Evolutionary conservation across 2,113 vertebrate species (phyloP), one percentile per base, ranked within the genome.

Genomic region (Plecturocebus donacophilus): DNA sequence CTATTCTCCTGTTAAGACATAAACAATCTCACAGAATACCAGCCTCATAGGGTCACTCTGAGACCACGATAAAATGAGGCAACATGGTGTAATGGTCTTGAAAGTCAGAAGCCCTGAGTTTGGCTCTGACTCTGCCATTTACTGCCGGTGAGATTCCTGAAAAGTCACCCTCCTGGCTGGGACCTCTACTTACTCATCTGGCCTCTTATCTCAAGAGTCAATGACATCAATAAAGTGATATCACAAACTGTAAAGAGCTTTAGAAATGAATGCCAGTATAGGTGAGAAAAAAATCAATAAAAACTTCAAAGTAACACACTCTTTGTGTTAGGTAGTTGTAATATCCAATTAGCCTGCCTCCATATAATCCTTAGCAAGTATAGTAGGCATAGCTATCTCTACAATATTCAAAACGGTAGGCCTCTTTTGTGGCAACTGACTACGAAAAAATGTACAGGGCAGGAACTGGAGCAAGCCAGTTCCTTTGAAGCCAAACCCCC

Each of bases 281-380:
- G 89, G 71, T 75, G 54, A 84, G 35, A 52, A 87, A 90, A 89
- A 95, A 38, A n/a, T 3, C 61, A 49, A 42, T 47, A 68, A 85
- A 96, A 81, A 66, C 32, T 30, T 16, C 21, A 19, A 27, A 95
- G 54, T 7, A 30, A 58, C 40, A 56, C 30, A 54, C 14, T 35
- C 20, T 25, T 64, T 16, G 32, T 19, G 11, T 40, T 14, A 54
- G 45, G 52, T 11, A 81, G 19, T 35, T 23, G 8, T 38, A 16
- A n/a, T 56, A 5, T 52, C 54, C 88, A 90, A 80, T 87, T 0
- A 58, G 45, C 58, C 66, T n/a, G 10, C 1, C 2, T 20, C 58
- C 88, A 35, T 2, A 8, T 45, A 40, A 42, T 30, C 20, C 70
- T 75, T 16, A 76, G 45, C 30, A 93, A 68, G 16, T 2, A n/a